Percentiles rank a stretch among this genome's conserved stretches.
Evolutionary conservation across 2,888 invertebrate species (phyloP).

Genomic region (Cephus pulcher): DNA sequence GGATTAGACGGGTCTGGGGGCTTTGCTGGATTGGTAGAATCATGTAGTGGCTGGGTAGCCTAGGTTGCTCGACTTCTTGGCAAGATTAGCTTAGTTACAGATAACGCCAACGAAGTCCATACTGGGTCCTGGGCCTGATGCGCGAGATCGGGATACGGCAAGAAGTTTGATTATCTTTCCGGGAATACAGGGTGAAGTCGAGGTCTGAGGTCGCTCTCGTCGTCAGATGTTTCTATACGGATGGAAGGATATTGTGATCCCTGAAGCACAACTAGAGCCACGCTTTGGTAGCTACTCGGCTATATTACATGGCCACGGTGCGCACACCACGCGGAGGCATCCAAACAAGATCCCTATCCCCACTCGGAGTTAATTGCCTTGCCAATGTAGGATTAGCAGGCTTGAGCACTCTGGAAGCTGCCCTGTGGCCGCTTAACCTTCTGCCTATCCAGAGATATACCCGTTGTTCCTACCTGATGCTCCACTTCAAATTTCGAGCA

Average conservation of each 20-base stretch:
- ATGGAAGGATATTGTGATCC: slow-evolving; percentile 48
- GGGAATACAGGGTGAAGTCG: not conserved
- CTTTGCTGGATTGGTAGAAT: slow-evolving; percentile 56
- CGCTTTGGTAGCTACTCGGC: slow-evolving; percentile 32
- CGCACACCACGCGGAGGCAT: slow-evolving; percentile 29
- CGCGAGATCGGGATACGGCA: slow-evolving; percentile 30
- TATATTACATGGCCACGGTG: slow-evolving; percentile 42
- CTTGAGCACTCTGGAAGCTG: slow-evolving; percentile 32
- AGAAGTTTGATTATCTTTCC: slow-evolving; percentile 50
- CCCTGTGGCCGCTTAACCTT: slow-evolving; percentile 22
- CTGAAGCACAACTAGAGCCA: slow-evolving; percentile 24
- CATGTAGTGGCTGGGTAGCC: slow-evolving; percentile 52
- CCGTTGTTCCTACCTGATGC: not conserved
- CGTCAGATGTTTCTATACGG: slow-evolving; percentile 4
- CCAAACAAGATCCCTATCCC: slow-evolving; percentile 45
- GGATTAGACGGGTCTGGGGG: slow-evolving; percentile 53
- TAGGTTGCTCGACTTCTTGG: slow-evolving; percentile 52
- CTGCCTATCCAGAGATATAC: slow-evolving; percentile 15
- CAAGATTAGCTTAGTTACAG: slow-evolving; percentile 61
- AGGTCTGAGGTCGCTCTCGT: slow-evolving; percentile 1
- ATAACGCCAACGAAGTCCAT: slow-evolving; percentile 46
- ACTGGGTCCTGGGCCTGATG: slow-evolving; percentile 30
- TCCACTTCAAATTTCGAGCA: not conserved
- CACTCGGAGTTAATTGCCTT: slow-evolving; percentile 55
- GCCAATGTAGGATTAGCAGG: slow-evolving; percentile 54